Conservation (phyloP, 2,797 vertebrate genomes). For the Danio kyathit region DNA sequence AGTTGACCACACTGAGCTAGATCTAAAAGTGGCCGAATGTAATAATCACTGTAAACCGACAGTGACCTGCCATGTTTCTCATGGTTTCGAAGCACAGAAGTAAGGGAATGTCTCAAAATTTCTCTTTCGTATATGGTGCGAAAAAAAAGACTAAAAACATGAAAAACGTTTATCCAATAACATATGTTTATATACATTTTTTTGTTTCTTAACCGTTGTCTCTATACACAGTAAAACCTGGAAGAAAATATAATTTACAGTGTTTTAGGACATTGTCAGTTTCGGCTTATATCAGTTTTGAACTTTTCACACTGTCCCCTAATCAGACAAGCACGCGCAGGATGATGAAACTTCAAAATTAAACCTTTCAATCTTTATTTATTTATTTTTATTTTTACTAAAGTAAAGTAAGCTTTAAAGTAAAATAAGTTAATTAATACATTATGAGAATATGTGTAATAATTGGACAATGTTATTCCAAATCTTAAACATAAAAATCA, state of each 20-base stretch:
- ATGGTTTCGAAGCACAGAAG: background rate
- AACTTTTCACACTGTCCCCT: slow-evolving; percentile 49
- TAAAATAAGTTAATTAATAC: background rate
- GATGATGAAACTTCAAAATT: slow-evolving; percentile 61
- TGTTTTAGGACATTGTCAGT: background rate
- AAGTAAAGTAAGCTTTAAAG: background rate
- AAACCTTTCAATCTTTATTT: background rate
- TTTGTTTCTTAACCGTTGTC: background rate
- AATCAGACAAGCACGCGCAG: background rate
- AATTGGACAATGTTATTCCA: background rate
- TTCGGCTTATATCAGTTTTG: background rate
- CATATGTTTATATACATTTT: background rate
- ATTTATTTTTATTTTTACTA: background rate
- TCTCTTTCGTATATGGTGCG: too few species aligned
- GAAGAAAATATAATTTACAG: background rate
- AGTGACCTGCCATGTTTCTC: slow-evolving; percentile 11
- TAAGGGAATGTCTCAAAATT: slow-evolving; percentile 34
- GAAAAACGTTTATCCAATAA: background rate
- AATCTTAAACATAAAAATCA: background rate
- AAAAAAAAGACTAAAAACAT: background rate
- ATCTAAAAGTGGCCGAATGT: background rate
- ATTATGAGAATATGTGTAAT: background rate
- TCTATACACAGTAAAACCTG: background rate
- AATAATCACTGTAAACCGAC: background rate
- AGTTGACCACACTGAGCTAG: background rate